These are phyloP conservation scores for Penaeus vannamei DNA, from an alignment of 1,140 invertebrate species.

Conservation along the genomic window DNA sequence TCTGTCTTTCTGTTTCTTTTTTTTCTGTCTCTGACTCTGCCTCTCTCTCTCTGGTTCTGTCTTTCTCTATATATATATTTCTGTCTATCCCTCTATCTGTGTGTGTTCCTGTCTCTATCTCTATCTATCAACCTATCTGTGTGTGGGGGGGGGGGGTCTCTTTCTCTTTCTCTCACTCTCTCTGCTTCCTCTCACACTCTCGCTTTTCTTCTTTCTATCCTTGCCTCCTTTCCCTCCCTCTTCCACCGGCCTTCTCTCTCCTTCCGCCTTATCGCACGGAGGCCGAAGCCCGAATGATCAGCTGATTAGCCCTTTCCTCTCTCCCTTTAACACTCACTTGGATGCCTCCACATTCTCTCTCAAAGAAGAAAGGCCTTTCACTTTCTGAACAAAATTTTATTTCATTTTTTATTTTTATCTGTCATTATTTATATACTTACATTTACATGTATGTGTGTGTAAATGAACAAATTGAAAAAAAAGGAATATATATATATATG, in stretches of 20 bases:
- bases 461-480: not conserved
- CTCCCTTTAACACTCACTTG: no score
- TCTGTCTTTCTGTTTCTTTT: no score
- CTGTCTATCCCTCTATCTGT: not conserved
- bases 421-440: not conserved
- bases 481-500: slow-evolving; percentile 23
- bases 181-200: not conserved
- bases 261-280: not conserved
- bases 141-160: no score
- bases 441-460: not conserved
- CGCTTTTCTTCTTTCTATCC: not conserved
- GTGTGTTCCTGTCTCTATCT: not conserved
- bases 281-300: no score
- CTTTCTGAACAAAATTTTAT: no score
- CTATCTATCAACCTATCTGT: not conserved
- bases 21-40: not conserved
- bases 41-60: slow-evolving; percentile 7
- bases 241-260: not conserved
- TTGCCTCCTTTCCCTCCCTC: not conserved
- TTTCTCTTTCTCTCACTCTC: not conserved
- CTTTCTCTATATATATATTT: no score
- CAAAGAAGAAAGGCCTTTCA: no score
- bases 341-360: no score
- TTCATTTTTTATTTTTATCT: no score
- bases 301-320: no score